phyloP scores from a whole-genome alignment of 2,113 vertebrate genomes.

The Elachura formosa region DNA sequence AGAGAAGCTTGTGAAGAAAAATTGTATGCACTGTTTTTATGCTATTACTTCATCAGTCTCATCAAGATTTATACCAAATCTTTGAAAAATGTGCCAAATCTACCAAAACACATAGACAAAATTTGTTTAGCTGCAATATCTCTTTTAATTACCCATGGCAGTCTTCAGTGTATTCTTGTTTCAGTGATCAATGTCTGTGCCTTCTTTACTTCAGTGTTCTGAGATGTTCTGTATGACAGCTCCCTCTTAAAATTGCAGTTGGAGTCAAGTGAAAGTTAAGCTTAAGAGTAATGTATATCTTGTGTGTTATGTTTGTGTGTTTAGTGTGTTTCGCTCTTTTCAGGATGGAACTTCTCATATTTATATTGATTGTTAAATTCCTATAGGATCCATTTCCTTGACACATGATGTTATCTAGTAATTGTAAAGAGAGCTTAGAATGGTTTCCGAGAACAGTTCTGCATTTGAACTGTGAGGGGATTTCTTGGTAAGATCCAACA shows the following conservation, averaged over 20 bases:
- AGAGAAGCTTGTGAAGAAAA: neutral
- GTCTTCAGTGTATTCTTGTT: neutral
- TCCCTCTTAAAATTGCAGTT: neutral
- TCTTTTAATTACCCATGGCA: neutral
- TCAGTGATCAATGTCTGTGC: neutral
- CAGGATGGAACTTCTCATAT: neutral
- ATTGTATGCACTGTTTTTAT: neutral
- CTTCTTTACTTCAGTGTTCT: neutral
- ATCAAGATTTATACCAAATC: neutral
- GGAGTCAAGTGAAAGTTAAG: neutral
- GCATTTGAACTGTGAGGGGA: neutral
- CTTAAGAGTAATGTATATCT: neutral
- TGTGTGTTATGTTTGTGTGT: neutral
- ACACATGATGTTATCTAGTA: neutral
- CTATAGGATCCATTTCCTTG: neutral
- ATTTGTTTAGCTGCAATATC: neutral
- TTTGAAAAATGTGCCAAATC: neutral
- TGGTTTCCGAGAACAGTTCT: neutral
- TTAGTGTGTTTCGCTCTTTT: neutral
- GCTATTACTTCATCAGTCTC: neutral
- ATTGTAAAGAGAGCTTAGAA: neutral
- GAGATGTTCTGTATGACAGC: neutral
- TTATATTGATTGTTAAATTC: neutral
- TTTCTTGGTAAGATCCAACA: neutral
- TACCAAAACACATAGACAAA: neutral